Evolutionary conservation across 2,797 vertebrate species (phyloP).

Genomic region (Sebastes cheni): DNA sequence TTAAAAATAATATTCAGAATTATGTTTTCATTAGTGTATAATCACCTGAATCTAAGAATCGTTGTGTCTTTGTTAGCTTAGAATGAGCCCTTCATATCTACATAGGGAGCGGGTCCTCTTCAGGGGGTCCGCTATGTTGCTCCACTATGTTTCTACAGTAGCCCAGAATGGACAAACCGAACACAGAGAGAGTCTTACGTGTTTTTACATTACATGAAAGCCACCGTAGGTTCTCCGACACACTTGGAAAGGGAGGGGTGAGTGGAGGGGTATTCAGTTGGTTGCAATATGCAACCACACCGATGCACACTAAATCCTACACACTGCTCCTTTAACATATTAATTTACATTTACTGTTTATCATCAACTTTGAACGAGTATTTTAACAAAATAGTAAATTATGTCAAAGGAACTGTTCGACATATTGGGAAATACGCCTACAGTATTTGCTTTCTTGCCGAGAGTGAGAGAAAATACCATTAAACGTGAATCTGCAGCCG

Average conservation of each 20-base stretch:
- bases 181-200: no score
- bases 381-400: neutral
- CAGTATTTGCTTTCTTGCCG: neutral
- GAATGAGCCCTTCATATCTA: no score
- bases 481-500: neutral
- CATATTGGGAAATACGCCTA: neutral
- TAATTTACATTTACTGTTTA: neutral
- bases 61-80: neutral
- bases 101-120: neutral
- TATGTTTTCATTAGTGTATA: no score
- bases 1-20: neutral
- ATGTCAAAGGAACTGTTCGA: neutral
- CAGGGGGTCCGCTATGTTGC: neutral
- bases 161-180: no score
- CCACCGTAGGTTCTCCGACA: no score
- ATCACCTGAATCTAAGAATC: no score
- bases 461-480: neutral
- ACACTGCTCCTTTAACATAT: neutral
- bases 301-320: no score
- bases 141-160: no score
- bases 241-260: no score
- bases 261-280: no score
- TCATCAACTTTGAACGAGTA: neutral
- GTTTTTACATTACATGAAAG: no score
- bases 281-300: no score